Evolutionary conservation across 2,888 invertebrate genomes (phyloP).

Genomic region (Drosophila yooni): DNA sequence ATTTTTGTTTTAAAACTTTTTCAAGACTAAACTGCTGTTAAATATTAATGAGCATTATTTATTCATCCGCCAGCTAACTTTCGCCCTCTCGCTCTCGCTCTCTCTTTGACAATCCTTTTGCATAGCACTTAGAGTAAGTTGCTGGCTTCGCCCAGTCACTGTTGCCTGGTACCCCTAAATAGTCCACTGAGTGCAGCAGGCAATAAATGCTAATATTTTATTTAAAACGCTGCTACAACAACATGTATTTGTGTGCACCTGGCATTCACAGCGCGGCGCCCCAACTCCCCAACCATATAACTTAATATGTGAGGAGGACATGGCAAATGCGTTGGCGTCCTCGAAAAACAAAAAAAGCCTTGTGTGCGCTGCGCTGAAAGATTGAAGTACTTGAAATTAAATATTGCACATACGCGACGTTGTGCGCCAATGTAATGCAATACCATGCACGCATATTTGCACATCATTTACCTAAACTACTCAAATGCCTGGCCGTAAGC

Average conservation of each 20-base stretch:
- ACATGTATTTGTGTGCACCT: conserved; percentile 40
- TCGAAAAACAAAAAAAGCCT: conserved; percentile 31
- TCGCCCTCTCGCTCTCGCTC: too few relatives aligned
- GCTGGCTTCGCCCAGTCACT: conserved; percentile 1
- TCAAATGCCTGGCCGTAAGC: conserved; percentile 40
- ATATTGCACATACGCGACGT: conserved; percentile 69
- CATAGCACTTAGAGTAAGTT: conserved; percentile 54
- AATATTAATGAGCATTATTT: neutral
- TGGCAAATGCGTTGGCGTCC: conserved; percentile 12
- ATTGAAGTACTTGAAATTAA: conserved; percentile 57
- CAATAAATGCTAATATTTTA: conserved; percentile 77
- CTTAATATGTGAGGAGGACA: conserved; percentile 3
- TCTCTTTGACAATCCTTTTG: conserved; percentile 11
- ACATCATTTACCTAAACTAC: conserved; percentile 60
- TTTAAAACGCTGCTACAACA: conserved; percentile 62
- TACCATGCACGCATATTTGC: conserved; percentile 61
- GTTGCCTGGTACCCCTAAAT: conserved; percentile 34
- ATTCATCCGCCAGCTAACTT: neutral
- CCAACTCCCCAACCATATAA: neutral
- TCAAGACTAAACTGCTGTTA: conserved; percentile 2
- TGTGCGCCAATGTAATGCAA: conserved; percentile 24
- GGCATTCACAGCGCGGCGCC: neutral
- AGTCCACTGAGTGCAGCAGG: conserved; percentile 65
- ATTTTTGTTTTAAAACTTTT: neutral
- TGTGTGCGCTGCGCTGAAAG: conserved; percentile 25